Conservation (phyloP, 2,113 vertebrate species). For the Ictalurus furcatus region DNA sequence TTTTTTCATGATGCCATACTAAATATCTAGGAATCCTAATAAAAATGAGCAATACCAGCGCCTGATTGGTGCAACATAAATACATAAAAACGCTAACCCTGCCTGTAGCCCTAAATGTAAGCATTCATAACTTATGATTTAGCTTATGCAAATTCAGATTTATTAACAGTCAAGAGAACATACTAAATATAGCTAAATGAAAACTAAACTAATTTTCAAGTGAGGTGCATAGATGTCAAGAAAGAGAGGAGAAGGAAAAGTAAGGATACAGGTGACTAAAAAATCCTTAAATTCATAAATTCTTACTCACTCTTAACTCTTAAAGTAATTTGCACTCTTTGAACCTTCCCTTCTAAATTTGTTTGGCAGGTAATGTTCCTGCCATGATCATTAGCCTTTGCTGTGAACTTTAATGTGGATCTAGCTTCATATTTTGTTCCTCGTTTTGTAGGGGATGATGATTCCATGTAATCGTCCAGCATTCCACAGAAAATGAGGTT, state of each 20-base stretch:
- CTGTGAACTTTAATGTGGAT: constrained; percentile 20
- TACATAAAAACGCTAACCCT: background rate
- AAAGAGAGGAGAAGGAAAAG: background rate
- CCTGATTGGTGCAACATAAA: background rate
- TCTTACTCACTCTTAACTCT: constrained; percentile 23
- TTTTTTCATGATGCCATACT: background rate
- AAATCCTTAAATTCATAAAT: background rate
- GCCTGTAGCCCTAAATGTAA: background rate
- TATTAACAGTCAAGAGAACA: background rate
- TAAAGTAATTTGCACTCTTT: constrained; percentile 3
- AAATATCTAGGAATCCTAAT: background rate
- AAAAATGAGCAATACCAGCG: background rate
- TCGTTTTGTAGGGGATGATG: too few species aligned
- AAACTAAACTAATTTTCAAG: background rate
- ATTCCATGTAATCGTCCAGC: background rate
- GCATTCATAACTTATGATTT: background rate
- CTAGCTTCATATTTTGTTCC: background rate
- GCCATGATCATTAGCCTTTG: constrained; percentile 21
- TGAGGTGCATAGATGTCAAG: background rate
- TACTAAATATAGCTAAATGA: background rate
- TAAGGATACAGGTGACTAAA: background rate
- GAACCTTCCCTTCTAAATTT: background rate
- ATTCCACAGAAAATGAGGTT: constrained; percentile 17
- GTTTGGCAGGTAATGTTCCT: constrained; percentile 8
- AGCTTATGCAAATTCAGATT: background rate